Evolutionary conservation across 2,797 vertebrate genomes (phyloP), one percentile per base, ranked within the genome.

Genomic region (Neomorphus geoffroyi): DNA sequence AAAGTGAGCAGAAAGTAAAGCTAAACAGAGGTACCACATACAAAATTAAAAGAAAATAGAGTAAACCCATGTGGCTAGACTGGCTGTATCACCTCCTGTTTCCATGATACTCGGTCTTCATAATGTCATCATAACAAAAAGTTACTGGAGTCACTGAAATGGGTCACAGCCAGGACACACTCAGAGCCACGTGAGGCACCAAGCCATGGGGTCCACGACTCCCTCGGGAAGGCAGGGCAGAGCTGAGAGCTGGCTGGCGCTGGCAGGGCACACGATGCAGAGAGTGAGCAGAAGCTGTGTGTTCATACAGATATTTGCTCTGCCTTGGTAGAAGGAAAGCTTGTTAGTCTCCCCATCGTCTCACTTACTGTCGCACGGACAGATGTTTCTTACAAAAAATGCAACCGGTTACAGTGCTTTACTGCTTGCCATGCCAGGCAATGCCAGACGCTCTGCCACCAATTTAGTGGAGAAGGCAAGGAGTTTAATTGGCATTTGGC

Each of bases 371-470:
- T 66, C 80, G 80, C 84, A 22, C 57, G 48, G 86, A 37, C 88
- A 94, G 86, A 88, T 88, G 86, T 86, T 85, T 11, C 71, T 60
- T 51, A 45, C 60, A 54, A 69, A 33, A 0, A 2, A 28, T 8
- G 53, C 58, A 61, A 14, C 18, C 10, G 35, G 45, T 66, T 26
- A 17, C 65, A 24, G 35, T 3, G 5, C 22, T 27, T 54, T 2
- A 0, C 58, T 30, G 1, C 5, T 60, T 18, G 48, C 69, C 71
- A 5, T 0, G n/a, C 51, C 82, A 82, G 58, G 88, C 77, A 51
- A 8, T 6, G 56, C 87, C 93, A 95, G 88, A 35, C 72, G 86
- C 82, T 81, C 51, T 28, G 72, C 70, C 91, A 83, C 62, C 86
- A 8, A 14, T 26, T 32, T 3, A 37, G 83, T 5, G 24, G 78